Base-by-base conservation (phyloP, 2,113 vertebrate genomes). In the Castor canadensis region DNA sequence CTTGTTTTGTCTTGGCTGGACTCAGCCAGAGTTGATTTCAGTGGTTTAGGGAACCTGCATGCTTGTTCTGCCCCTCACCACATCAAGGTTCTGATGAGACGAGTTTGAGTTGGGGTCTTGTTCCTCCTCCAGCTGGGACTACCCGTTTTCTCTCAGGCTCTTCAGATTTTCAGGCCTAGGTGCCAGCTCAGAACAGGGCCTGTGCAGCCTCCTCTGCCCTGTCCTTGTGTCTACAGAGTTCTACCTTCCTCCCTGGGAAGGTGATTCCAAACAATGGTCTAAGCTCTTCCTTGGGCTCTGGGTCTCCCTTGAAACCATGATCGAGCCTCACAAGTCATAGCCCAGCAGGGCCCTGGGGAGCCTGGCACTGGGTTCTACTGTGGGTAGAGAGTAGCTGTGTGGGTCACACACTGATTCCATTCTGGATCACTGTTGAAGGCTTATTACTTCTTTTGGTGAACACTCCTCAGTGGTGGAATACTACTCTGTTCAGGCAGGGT, bases 291-390 rank as follows among this genome's bases (percentile, higher is more conserved):
- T 58, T 38, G 32, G 52, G 10, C 17, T 45, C 30, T 4, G 1
- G 15, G 13, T 77, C 12, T 83, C 24, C 79, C 43, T 52, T 64
- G 45, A 72, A 17, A 67, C 47, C 38, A 45, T 19, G 16, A 32
- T 35, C 58, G 45, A 77, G 17, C 24, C 62, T 45, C 58, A 66
- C 64, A 75, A 22, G 26, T 43, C 49, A 76, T 64, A 45, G 17
- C n/a, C 15, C 45, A 54, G n/a, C 6, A 35, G 40, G 9, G 26
- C 5, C 60, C 30, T 22, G 1, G 56, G 30, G n/a, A n/a, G 3
- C 11, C 22, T 35, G 11, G 47, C 58, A 13, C n/a, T 9, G 20
- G 62, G 20, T 1, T 5, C 43, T 16, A 19, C 9, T 0, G 4
- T 43, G 66, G 35, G 43, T 3, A 3, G 30, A 56, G 75, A 69